Conservation (phyloP, 2,113 vertebrate genomes). For the Aegithalos caudatus region DNA sequence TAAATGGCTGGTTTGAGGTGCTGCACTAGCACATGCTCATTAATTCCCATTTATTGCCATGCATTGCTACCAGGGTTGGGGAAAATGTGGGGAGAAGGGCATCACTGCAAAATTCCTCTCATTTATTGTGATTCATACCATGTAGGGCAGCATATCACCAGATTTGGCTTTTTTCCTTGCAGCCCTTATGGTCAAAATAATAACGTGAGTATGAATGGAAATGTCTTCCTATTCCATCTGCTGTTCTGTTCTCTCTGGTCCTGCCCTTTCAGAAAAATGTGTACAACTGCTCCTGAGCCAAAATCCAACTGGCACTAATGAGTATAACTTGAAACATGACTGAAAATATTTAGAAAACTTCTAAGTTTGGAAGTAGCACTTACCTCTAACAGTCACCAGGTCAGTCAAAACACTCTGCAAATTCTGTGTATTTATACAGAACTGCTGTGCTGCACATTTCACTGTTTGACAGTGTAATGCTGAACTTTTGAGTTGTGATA, state of each 20-base stretch:
- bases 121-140: not conserved
- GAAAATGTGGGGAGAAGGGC: not conserved
- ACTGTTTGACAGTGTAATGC: not conserved
- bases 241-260: not conserved
- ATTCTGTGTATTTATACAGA: not conserved
- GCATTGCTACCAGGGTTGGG: not conserved
- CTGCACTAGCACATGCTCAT: not conserved
- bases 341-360: conserved; percentile 23
- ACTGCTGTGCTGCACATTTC: not conserved
- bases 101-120: not conserved
- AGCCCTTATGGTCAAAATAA: not conserved
- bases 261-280: not conserved
- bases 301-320: not conserved
- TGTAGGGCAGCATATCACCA: not conserved
- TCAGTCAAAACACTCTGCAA: conserved; percentile 10
- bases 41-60: not conserved
- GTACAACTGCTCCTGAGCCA: not conserved
- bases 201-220: not conserved
- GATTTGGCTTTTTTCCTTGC: not conserved
- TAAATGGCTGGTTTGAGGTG: not conserved
- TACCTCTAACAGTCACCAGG: not conserved
- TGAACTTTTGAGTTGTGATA: not conserved
- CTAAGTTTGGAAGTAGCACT: conserved; percentile 1
- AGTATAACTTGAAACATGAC: not conserved
- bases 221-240: not conserved